These are phyloP conservation scores for Anolis apletophallus DNA, from an alignment of 2,797 vertebrate genomes.

Conservation along the genomic window DNA sequence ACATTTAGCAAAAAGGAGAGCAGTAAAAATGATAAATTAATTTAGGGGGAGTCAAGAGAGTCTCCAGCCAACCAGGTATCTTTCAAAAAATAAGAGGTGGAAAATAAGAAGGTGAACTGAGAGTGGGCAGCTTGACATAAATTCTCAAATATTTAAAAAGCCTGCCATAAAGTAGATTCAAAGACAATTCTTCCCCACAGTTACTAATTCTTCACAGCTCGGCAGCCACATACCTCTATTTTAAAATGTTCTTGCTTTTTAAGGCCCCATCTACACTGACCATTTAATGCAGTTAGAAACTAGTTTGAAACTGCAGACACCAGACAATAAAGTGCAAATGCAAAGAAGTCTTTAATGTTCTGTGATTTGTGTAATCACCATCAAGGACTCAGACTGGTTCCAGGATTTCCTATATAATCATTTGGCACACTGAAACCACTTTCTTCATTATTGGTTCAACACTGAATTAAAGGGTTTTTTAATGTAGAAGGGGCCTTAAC, in stretches of 20 bases:
- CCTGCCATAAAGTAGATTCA: background rate
- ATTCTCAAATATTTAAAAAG: conserved; percentile 21
- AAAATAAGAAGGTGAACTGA: conserved; percentile 5
- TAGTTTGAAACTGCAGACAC: no score
- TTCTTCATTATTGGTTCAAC: no score
- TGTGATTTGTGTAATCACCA: no score
- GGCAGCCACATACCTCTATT: background rate
- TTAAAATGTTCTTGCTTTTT: background rate
- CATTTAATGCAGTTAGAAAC: no score
- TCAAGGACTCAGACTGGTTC: no score
- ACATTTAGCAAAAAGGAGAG: conserved; percentile 53
- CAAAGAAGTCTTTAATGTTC: no score
- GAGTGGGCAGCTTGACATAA: background rate
- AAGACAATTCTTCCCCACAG: background rate
- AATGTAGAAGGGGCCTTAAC: no score
- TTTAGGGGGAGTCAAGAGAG: conserved; percentile 8
- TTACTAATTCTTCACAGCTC: background rate
- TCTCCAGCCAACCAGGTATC: background rate
- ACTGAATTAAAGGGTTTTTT: no score
- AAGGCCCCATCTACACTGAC: background rate
- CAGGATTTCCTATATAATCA: no score
- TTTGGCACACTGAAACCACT: no score
- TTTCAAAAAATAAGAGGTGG: background rate
- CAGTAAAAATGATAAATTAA: conserved; percentile 48
- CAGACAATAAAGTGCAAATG: no score